These are phyloP conservation scores for Oryzias celebensis DNA, from an alignment of 2,113 vertebrate genomes.

Conservation along the genomic window DNA sequence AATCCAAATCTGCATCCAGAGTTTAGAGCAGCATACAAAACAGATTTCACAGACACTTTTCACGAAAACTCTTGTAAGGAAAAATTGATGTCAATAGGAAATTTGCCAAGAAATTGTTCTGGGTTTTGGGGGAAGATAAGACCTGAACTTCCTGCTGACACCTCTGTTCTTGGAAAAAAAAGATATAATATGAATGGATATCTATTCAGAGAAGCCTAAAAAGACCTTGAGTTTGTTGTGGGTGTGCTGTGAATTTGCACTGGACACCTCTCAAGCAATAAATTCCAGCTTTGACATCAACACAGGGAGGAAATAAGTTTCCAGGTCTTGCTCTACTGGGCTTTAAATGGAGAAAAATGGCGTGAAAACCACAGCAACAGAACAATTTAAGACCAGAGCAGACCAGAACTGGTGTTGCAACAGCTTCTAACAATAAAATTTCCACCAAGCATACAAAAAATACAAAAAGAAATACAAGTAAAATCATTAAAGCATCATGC, in stretches of 20 bases:
- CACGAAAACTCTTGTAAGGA: no score
- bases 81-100: no score
- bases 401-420: slow-evolving; percentile 36
- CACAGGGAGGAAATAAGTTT: slow-evolving; percentile 13
- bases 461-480: slow-evolving; percentile 5
- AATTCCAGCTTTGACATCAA: slow-evolving; percentile 31
- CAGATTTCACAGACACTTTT: no score
- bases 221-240: slow-evolving; percentile 31
- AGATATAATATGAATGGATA: slow-evolving; percentile 31
- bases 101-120: neutral
- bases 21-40: no score
- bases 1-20: no score
- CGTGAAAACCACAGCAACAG: neutral
- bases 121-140: slow-evolving; percentile 19
- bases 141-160: slow-evolving; percentile 43
- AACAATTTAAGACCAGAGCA: neutral
- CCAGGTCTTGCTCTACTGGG: slow-evolving; percentile 21
- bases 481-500: neutral
- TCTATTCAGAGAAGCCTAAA: slow-evolving; percentile 5
- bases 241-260: slow-evolving; percentile 34
- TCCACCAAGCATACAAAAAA: neutral
- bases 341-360: slow-evolving; percentile 13
- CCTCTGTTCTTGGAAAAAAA: slow-evolving; percentile 27
- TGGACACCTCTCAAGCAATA: slow-evolving; percentile 36
- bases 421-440: slow-evolving; percentile 20